Conservation (phyloP, 2,888 invertebrate genomes). For the Griposia aprilina region DNA sequence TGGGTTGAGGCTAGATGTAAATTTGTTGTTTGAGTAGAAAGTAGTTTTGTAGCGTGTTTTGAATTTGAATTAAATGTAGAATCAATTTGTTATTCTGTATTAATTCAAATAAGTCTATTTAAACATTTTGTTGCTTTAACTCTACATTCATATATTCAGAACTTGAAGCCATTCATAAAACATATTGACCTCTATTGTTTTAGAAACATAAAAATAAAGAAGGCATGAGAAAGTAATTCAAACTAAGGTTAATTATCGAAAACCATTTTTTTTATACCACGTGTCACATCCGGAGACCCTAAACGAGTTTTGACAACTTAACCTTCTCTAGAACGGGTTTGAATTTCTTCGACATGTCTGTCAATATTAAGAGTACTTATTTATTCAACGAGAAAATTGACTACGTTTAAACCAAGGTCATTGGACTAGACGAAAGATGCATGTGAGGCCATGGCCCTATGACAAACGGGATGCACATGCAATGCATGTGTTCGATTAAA, state of each 20-base stretch:
- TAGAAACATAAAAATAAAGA: neutral
- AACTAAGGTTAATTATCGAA: neutral
- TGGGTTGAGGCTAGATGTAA: neutral
- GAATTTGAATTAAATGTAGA: neutral
- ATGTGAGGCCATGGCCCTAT: constrained; percentile 43
- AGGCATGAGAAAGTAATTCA: constrained; percentile 7
- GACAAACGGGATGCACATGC: constrained; percentile 44
- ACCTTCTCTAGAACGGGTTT: constrained; percentile 20
- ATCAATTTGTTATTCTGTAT: neutral
- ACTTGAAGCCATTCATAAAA: neutral
- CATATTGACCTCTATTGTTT: neutral
- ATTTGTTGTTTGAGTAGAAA: constrained; percentile 4
- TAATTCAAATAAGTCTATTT: neutral
- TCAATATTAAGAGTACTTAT: neutral
- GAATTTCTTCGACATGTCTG: neutral
- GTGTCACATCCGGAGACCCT: constrained; percentile 14
- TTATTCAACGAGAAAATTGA: neutral
- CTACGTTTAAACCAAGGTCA: constrained; percentile 22
- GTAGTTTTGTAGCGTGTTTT: neutral
- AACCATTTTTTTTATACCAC: constrained; percentile 32
- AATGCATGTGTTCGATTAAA: constrained; percentile 45
- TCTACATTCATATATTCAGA: neutral
- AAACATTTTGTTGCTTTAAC: neutral
- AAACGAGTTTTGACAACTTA: constrained; percentile 30
- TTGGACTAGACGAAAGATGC: constrained; percentile 29